Conservation (phyloP, 64 coral and sea anemone genomes). For the Pachyseris speciosa region DNA sequence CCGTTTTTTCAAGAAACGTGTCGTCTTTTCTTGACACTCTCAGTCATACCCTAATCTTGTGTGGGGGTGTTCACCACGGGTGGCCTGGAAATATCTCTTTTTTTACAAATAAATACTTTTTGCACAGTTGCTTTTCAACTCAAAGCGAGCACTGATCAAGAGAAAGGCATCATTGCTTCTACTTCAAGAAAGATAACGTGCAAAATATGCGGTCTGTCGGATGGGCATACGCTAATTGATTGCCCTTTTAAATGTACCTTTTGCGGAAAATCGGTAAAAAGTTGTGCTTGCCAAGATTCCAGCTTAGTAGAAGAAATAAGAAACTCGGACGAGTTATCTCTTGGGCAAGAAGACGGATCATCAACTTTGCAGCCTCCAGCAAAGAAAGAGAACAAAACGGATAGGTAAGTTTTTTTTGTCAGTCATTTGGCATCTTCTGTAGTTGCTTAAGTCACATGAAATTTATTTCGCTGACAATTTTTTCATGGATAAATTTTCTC, state of each 20-base stretch:
- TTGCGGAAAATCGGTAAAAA: slow-evolving; percentile 15
- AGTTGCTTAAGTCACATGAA: neutral
- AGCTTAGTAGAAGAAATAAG: neutral
- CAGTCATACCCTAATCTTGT: no score
- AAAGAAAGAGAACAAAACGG: slow-evolving; percentile 12
- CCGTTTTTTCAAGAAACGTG: no score
- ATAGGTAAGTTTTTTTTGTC: slow-evolving; percentile 5
- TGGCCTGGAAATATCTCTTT: no score
- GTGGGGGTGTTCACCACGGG: no score
- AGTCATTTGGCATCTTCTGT: neutral
- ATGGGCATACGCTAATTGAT: slow-evolving; percentile 10
- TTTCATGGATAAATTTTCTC: neutral
- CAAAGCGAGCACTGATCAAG: neutral
- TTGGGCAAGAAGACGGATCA: neutral
- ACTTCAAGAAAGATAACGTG: slow-evolving; percentile 6
- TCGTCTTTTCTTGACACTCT: no score
- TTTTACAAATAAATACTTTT: neutral
- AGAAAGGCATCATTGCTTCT: neutral
- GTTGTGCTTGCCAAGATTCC: slow-evolving; percentile 9
- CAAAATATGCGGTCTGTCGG: slow-evolving; percentile 12
- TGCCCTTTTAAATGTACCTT: slow-evolving; percentile 16
- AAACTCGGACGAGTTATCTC: slow-evolving; percentile 3
- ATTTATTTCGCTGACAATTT: slow-evolving; percentile 8
- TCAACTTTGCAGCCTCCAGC: slow-evolving; percentile 4
- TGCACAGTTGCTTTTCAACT: neutral